Percentiles rank a stretch among this genome's conserved stretches.
Evolutionary conservation across 2,888 invertebrate species (phyloP).

Genomic region (Napeogenes sylphis): DNA sequence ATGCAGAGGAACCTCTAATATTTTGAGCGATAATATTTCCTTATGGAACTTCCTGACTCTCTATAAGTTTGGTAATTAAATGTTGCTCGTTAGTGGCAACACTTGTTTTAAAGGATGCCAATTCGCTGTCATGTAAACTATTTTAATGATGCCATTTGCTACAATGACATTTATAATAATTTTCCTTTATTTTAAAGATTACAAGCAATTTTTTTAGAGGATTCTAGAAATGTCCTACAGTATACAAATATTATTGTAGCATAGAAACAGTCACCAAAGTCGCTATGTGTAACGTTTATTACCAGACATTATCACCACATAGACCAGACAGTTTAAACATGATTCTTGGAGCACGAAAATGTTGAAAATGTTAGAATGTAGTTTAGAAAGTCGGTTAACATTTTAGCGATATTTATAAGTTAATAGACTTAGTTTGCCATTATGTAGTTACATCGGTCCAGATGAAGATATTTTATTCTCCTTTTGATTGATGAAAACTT

Average conservation of each 20-base stretch:
- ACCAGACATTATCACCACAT: neutral
- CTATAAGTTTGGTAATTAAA: slow-evolving; percentile 67
- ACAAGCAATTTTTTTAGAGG: neutral
- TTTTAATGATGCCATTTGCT: neutral
- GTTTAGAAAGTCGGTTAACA: too few relatives aligned
- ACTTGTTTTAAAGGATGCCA: slow-evolving; percentile 39
- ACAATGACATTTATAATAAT: neutral
- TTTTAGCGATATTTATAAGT: too few relatives aligned
- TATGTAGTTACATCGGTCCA: too few relatives aligned
- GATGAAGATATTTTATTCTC: too few relatives aligned
- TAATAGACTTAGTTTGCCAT: too few relatives aligned
- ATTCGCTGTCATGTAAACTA: slow-evolving; percentile 37
- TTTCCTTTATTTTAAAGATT: neutral
- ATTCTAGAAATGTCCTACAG: neutral
- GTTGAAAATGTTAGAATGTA: neutral
- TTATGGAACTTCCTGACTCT: neutral
- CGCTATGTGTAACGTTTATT: neutral
- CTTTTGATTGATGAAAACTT: too few relatives aligned
- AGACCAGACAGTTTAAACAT: neutral
- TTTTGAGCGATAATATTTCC: neutral
- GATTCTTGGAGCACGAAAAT: neutral
- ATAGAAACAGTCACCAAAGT: neutral
- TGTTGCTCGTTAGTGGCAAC: slow-evolving; percentile 45
- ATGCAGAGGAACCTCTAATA: neutral
- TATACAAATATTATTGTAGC: neutral